Evolutionary conservation across 1,140 invertebrate species (phyloP).

Genomic region (Camponotus pennsylvanicus): DNA sequence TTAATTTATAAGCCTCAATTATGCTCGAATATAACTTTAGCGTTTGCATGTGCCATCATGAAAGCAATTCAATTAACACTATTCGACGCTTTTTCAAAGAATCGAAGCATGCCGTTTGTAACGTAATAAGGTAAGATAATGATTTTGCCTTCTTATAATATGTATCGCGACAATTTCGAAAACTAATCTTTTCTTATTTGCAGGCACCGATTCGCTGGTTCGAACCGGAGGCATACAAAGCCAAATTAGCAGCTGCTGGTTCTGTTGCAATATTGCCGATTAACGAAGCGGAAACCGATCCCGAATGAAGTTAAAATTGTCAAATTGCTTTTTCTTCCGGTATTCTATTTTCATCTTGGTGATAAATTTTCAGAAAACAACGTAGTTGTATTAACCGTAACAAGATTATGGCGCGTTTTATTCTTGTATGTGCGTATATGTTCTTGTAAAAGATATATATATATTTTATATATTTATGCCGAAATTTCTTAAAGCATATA

Average conservation of each 20-base stretch:
- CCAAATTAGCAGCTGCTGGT: slow-evolving; percentile 83
- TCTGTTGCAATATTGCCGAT: slow-evolving; percentile 81
- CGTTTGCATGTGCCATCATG: slow-evolving; percentile 53
- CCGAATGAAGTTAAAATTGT: slow-evolving; percentile 75
- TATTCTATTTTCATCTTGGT: slow-evolving; percentile 31
- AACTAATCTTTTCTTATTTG: slow-evolving; percentile 64
- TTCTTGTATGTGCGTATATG: background rate
- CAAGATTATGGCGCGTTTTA: background rate
- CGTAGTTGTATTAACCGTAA: background rate
- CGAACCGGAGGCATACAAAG: slow-evolving; percentile 85
- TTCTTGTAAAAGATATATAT: too few relatives aligned
- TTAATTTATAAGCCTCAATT: background rate
- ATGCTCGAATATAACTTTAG: background rate
- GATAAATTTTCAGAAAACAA: slow-evolving; percentile 42
- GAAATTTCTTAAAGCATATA: background rate
- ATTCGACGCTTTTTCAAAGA: slow-evolving; percentile 62
- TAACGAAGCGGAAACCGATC: slow-evolving; percentile 81
- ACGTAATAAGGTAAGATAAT: slow-evolving; percentile 73
- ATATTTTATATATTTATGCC: too few relatives aligned
- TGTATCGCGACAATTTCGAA: too few relatives aligned
- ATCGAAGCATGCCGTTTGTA: slow-evolving; percentile 80
- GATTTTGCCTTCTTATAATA: background rate
- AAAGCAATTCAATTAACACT: slow-evolving; percentile 48
- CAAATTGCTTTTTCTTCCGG: background rate
- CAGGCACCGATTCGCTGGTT: slow-evolving; percentile 86